Base-by-base conservation (phyloP, 2,888 invertebrate species). In the Andricus curvator region DNA sequence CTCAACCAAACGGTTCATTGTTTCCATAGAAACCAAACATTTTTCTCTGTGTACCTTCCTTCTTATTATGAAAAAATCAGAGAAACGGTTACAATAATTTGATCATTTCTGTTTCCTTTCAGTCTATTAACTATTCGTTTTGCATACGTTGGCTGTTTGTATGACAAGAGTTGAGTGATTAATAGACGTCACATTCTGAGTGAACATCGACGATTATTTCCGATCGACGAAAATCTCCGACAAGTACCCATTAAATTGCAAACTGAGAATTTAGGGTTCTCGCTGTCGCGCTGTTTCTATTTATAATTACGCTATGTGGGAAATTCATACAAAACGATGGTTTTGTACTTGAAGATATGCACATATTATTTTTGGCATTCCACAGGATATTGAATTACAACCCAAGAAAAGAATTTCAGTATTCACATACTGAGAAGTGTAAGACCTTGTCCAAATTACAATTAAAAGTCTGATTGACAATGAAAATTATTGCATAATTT, bases 231-330 rank as follows among this genome's bases (percentile, higher is more conserved):
- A 56, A 33, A 33, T 70, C 48, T 51, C 33, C 29, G 11, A n/a
- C 13, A 68, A 68, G 25, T 68, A 29, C 22, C 44, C 68, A 68
- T 48, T 68, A 48, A 17, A 68, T 89, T 88, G 87, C 88, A 85
- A 88, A 88, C 87, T 86, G 87, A 88, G 88, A 88, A 90, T 90
- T 90, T 90, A 90, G 88, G 88, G 88, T 89, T 88, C 86, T 84
- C 85, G 85, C 87, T 88, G 89, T 89, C 89, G 89, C 89, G 88
- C 87, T 88, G 85, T 87, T 89, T 89, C 90, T 90, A 90, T 90
- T 90, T 90, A 90, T 90, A 90, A 70, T 70, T 51, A 51, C 48
- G 29, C 51, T 51, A 70, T 51, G 70, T 70, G 8, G 51, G 9
- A 51, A 70, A 70, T 70, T 44, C 68, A 67, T 41, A 41, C 67